Conservation (phyloP, 2,113 vertebrate genomes). For the Lampris incognitus region DNA sequence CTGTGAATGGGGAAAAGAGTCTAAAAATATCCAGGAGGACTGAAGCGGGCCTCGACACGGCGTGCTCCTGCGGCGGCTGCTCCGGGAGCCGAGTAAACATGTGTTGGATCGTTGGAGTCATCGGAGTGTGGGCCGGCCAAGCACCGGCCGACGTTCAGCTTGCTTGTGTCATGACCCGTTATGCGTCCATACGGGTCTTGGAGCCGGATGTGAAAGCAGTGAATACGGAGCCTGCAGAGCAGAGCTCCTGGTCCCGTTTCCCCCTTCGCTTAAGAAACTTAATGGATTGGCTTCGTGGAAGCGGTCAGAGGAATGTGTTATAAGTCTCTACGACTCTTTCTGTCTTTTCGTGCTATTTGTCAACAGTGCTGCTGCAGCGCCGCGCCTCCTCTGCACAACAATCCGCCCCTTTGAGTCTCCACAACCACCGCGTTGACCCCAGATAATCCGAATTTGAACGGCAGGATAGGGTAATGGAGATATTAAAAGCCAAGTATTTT, state of each 20-base stretch:
- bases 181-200: no score
- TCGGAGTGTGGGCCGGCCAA: background rate
- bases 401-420: no score
- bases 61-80: slow-evolving; percentile 42
- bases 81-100: slow-evolving; percentile 72
- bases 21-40: slow-evolving; percentile 70
- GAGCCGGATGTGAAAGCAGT: background rate
- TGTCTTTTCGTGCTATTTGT: background rate
- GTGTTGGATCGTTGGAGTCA: slow-evolving; percentile 57
- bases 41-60: slow-evolving; percentile 68
- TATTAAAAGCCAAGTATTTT: background rate
- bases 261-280: background rate
- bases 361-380: background rate
- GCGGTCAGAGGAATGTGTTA: background rate
- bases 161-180: no score
- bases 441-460: background rate
- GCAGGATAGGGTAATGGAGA: background rate
- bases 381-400: background rate
- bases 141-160: no score
- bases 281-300: background rate
- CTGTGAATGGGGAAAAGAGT: slow-evolving; percentile 54
- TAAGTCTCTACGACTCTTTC: no score
- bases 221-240: background rate
- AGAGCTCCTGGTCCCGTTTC: slow-evolving; percentile 19
- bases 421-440: background rate